A percentile compares a stretch with the other conserved stretches of the same genome.
These are phyloP conservation scores for Caenorhabditis remanei DNA, from an alignment of 1,140 invertebrate genomes.

Conservation along the genomic window DNA sequence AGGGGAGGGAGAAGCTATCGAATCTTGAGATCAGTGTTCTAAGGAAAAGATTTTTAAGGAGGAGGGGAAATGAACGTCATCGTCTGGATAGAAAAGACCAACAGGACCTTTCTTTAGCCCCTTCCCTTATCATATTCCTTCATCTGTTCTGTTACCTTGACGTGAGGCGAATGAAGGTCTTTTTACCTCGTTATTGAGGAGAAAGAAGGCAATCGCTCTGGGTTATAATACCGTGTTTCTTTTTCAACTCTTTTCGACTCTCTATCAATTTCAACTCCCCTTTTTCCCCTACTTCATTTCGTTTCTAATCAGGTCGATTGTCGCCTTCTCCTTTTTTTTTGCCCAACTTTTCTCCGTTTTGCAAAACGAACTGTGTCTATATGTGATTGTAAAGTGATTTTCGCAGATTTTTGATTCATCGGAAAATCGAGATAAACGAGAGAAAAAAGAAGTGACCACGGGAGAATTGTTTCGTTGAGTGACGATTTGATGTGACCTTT, in stretches of 20 bases:
- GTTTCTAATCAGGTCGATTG: neutral
- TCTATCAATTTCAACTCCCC: neutral
- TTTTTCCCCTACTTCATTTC: neutral
- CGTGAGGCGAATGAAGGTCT: neutral
- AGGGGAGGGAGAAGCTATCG: neutral
- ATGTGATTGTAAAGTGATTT: slow-evolving; percentile 9
- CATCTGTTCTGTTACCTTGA: slow-evolving; percentile 19
- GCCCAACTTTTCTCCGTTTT: neutral
- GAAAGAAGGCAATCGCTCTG: neutral
- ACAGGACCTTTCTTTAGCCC: slow-evolving; percentile 15
- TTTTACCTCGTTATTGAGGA: neutral
- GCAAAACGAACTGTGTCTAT: neutral
- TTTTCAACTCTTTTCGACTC: neutral
- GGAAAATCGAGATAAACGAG: neutral
- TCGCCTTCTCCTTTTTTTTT: neutral
- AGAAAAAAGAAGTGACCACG: neutral
- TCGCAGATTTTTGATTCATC: slow-evolving; percentile 25
- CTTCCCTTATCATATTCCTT: neutral
- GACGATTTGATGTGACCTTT: slow-evolving; percentile 13
- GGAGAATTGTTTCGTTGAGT: neutral
- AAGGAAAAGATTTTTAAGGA: neutral
- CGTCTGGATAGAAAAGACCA: slow-evolving; percentile 37
- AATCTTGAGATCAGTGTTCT: slow-evolving; percentile 15
- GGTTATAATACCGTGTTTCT: neutral
- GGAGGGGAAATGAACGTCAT: neutral